Percentiles rank a stretch among this genome's conserved stretches.
Conservation (phyloP, 2,797 vertebrate genomes). For the Onychomys leucogaster region DNA sequence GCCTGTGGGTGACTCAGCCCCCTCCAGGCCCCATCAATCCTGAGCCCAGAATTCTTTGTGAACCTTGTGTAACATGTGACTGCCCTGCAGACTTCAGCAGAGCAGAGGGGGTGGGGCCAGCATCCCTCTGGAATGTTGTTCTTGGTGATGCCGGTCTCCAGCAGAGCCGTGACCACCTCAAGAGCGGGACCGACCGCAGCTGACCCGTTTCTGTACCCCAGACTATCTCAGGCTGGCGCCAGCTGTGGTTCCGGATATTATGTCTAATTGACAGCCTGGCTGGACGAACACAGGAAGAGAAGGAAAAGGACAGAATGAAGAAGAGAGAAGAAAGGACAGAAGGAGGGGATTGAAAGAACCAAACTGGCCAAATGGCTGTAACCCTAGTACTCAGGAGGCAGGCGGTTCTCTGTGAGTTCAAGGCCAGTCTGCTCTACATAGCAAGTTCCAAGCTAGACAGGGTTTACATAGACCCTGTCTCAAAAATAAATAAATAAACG, state of each 20-base stretch:
- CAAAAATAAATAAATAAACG: neutral
- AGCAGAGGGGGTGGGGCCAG: neutral
- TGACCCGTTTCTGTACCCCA: neutral
- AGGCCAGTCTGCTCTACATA: neutral
- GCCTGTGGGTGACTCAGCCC: constrained; percentile 40
- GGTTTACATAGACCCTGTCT: neutral
- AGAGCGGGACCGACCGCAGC: neutral
- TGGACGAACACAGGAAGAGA: neutral
- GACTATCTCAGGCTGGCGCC: neutral
- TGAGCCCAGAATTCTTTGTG: neutral
- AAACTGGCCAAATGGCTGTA: neutral
- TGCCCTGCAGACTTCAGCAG: neutral
- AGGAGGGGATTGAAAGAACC: neutral
- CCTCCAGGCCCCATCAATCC: neutral
- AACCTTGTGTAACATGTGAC: neutral
- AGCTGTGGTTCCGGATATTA: neutral
- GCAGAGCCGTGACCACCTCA: neutral
- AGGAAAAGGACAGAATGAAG: neutral
- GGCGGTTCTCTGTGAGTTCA: neutral
- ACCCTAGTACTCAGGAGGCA: too few species aligned
- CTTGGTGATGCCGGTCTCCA: neutral
- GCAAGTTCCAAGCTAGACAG: neutral
- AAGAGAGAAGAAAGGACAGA: neutral
- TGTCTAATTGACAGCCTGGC: neutral
- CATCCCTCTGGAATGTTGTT: neutral